Evolutionary conservation across 1,140 invertebrate species (phyloP).

Genomic region (Trinorchestia longiramus): DNA sequence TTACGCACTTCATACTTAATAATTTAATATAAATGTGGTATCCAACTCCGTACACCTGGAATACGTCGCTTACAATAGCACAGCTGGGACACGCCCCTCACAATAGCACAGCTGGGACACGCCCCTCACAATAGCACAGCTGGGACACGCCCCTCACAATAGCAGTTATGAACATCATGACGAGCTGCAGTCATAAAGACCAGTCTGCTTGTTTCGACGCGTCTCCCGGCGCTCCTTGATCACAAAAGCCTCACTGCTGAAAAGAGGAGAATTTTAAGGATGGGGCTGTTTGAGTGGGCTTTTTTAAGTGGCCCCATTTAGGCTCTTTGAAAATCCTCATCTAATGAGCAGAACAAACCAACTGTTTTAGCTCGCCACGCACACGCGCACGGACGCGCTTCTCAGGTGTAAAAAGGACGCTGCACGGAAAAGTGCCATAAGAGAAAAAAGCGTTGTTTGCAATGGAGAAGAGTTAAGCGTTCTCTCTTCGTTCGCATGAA

Average conservation of each 20-base stretch:
- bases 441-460: background rate
- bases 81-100: background rate
- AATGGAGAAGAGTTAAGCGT: background rate
- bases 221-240: background rate
- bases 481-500: background rate
- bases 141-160: background rate
- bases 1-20: too few species aligned
- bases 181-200: background rate
- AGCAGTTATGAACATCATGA: background rate
- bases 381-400: background rate
- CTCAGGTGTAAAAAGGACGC: background rate
- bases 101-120: background rate
- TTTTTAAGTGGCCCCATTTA: constrained; percentile 49
- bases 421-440: background rate
- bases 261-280: constrained; percentile 8
- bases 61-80: too few species aligned
- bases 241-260: background rate
- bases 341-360: constrained; percentile 53
- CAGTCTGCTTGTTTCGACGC: background rate
- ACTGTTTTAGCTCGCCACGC: constrained; percentile 10
- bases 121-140: background rate
- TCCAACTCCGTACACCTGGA: too few species aligned
- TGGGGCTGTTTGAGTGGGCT: constrained; percentile 36
- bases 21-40: too few species aligned
- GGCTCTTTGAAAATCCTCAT: constrained; percentile 46